Conservation (phyloP, 2,113 vertebrate species). For the Irena cyanogastra region DNA sequence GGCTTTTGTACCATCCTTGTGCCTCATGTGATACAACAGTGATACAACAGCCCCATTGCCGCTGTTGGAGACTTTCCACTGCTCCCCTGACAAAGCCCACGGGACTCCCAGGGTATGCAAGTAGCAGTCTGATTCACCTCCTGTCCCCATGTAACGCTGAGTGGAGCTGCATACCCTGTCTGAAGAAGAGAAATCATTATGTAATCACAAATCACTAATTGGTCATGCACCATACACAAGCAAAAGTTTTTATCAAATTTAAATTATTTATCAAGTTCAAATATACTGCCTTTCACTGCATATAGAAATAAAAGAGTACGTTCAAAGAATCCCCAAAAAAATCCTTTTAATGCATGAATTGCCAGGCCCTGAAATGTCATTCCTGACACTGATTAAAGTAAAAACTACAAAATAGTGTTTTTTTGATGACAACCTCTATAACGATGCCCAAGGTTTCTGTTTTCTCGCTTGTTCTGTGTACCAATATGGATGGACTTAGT, state of each 20-base stretch:
- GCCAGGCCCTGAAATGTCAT: not conserved
- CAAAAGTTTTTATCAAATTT: not conserved
- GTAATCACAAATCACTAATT: not conserved
- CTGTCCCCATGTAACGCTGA: rapidly evolving
- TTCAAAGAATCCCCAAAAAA: not conserved
- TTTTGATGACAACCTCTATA: not conserved
- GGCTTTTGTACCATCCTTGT: rapidly evolving
- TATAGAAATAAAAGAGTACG: not conserved
- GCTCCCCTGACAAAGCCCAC: not conserved
- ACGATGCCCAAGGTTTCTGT: not conserved
- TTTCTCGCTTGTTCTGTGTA: conserved; percentile 45
- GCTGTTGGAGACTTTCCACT: not conserved
- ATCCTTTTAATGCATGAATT: not conserved
- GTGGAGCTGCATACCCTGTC: not conserved
- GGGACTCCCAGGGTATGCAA: not conserved
- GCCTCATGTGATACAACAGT: not conserved
- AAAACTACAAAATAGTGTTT: not conserved
- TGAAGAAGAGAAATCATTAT: not conserved
- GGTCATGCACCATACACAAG: not conserved
- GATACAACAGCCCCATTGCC: not conserved
- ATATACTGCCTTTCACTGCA: not conserved
- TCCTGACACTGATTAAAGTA: not conserved
- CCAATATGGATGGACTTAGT: conserved; percentile 6
- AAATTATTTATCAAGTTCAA: not conserved
- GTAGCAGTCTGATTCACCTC: not conserved